Conservation (phyloP, 2,888 invertebrate genomes). For the Epirrhoe tristata region DNA sequence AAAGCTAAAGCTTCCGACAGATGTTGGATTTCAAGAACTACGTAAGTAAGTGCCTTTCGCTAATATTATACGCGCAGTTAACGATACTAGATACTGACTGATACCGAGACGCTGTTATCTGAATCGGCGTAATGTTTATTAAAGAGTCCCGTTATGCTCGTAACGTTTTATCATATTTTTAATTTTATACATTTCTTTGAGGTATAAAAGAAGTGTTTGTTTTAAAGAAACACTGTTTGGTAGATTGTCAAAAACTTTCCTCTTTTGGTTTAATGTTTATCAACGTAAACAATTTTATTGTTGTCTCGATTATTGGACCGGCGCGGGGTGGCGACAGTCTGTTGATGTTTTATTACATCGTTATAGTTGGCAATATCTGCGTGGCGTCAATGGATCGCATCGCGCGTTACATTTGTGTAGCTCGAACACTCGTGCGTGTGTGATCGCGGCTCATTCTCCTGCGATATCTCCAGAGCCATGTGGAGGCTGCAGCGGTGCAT, state of each 20-base stretch:
- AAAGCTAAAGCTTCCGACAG: constrained; percentile 62
- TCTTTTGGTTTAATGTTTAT: constrained; percentile 20
- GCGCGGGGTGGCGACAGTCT: constrained; percentile 34
- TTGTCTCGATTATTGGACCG: constrained; percentile 38
- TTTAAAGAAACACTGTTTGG: constrained; percentile 39
- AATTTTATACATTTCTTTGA: constrained; percentile 38
- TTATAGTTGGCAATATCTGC: constrained; percentile 66
- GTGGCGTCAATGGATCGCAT: constrained; percentile 76
- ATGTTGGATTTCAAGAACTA: constrained; percentile 58
- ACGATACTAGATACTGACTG: constrained; percentile 26
- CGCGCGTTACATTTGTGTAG: constrained; percentile 58
- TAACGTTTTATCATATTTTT: constrained; percentile 41
- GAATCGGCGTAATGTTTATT: constrained; percentile 36
- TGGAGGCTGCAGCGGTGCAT: constrained; percentile 76
- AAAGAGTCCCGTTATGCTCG: constrained; percentile 44
- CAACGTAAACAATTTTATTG: constrained; percentile 34
- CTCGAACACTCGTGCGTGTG: constrained; percentile 56
- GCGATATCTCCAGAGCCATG: constrained; percentile 71
- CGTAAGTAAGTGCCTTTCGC: constrained; percentile 47
- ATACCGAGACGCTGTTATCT: constrained; percentile 36
- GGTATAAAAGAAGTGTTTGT: constrained; percentile 39
- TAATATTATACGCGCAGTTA: constrained; percentile 51
- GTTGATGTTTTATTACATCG: constrained; percentile 63
- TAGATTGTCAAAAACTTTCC: constrained; percentile 20
- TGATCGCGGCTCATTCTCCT: constrained; percentile 56